phyloP scores from a whole-genome alignment of 2,888 invertebrate genomes.

The Orthosia gracilis region DNA sequence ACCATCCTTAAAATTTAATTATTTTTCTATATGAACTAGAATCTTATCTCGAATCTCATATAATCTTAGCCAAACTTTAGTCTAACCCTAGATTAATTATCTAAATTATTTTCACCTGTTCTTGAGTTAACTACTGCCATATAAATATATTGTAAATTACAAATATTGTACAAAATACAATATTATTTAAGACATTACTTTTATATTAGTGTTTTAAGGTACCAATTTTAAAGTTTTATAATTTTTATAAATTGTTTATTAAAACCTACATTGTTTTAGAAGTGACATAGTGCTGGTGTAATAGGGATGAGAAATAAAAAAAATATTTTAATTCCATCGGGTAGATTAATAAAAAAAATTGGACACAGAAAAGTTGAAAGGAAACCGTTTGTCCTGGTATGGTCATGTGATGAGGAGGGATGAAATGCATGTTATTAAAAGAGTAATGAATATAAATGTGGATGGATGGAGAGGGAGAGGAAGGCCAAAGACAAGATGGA shows the following conservation, averaged over 20 bases:
- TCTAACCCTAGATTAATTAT: constrained; percentile 49
- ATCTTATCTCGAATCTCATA: constrained; percentile 70
- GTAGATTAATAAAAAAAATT: no score
- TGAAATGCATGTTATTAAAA: no score
- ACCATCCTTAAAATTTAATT: background rate
- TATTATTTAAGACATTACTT: constrained; percentile 56
- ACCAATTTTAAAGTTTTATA: constrained; percentile 27
- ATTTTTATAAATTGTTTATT: constrained; percentile 9
- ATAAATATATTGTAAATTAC: constrained; percentile 70
- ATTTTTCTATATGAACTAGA: constrained; percentile 20
- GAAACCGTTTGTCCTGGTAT: no score
- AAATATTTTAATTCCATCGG: no score
- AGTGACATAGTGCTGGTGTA: constrained; percentile 16
- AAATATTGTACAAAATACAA: constrained; percentile 77
- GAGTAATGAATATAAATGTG: no score
- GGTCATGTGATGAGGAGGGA: no score
- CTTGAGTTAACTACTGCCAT: constrained; percentile 73
- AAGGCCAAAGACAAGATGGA: no score
- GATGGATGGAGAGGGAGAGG: no score
- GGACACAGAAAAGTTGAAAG: no score
- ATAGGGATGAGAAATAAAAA: no score
- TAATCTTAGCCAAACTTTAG: constrained; percentile 75
- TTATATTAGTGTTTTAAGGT: constrained; percentile 43
- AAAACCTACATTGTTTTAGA: constrained; percentile 7
- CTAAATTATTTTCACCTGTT: constrained; percentile 59